Evolutionary conservation across 2,888 invertebrate genomes (phyloP), one percentile per base, ranked within the genome.

Genomic region (Palloptera scutellata): DNA sequence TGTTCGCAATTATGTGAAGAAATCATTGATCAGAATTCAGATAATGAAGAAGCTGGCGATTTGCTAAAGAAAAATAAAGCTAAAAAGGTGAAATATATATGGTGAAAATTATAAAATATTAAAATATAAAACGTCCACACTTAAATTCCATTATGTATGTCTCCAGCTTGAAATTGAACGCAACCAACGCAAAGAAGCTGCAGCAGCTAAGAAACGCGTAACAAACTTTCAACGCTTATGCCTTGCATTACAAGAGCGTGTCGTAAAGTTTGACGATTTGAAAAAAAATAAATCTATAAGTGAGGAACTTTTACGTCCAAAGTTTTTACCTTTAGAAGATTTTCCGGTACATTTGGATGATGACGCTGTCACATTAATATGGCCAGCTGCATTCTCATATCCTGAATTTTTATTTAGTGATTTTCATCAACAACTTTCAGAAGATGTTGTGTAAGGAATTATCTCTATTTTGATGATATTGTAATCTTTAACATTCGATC

Each of bases 301-400:
- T 0, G 87, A 87, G 6, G 88, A 88, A 72, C 74, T 91, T 17
- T 76, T 90, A 12, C 89, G 90, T 64, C 91, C 92, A 0, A 87
- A 87, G 76, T 86, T 92, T 74, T 88, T 91, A 0, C 89, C 91
- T 45, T 86, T 91, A 6, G 88, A 88, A 54, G 88, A 90, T 64
- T 85, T 87, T 68, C 87, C 89, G 61, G 93, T 94, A 0, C 87
- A 88, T 76, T 77, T 93, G 12, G 86, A 88, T 77, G 84, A 89
- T 0, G 79, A 81, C 48, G 76, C 86, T 13, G 86, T 85, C 12
- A 82, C 85, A 53, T 84, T 98, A 12, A 85, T 91, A 61, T 98
- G 97, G 97, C 97, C 97, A 0, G 91, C 96, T 0, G 86, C 94
- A 17, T 89, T 97, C 74, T 86, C 95, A 12, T 98, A 97, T 84